Evolutionary conservation across 92 coral and sea anemone genomes (phyloP).

Genomic region (Meandrina meandrites): DNA sequence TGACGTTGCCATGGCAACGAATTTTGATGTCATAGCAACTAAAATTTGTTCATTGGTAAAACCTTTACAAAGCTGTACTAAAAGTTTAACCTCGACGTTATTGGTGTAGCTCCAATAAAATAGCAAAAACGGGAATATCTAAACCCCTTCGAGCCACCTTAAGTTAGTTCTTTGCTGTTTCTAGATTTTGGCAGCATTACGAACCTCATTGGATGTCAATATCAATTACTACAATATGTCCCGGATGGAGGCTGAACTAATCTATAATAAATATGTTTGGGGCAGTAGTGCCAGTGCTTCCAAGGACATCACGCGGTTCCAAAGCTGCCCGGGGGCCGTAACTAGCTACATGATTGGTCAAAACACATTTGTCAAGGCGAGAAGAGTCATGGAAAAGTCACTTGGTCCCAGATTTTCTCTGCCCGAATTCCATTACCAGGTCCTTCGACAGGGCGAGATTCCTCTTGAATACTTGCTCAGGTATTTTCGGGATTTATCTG

Average conservation of each 20-base stretch:
- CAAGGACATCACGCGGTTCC: slow-evolving; percentile 79
- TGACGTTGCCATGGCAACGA: too few species aligned
- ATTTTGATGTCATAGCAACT: too few species aligned
- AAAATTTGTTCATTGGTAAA: too few species aligned
- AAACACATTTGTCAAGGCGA: slow-evolving; percentile 48
- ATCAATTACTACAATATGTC: slow-evolving; percentile 63
- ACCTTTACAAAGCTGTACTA: too few species aligned
- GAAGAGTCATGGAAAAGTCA: slow-evolving; percentile 41
- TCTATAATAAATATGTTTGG: slow-evolving; percentile 74
- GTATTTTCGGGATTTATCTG: slow-evolving; percentile 19
- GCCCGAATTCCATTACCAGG: slow-evolving; percentile 73
- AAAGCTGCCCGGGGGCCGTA: slow-evolving; percentile 76
- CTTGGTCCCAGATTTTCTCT: slow-evolving; percentile 57
- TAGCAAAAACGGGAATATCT: too few species aligned
- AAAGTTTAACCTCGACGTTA: too few species aligned
- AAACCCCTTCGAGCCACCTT: too few species aligned
- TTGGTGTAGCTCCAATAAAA: too few species aligned
- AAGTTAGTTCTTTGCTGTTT: background rate
- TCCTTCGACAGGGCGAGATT: slow-evolving; percentile 67
- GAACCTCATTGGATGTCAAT: slow-evolving; percentile 61
- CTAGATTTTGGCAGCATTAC: slow-evolving; percentile 70
- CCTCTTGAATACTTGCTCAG: slow-evolving; percentile 59
- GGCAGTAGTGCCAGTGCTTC: slow-evolving; percentile 59
- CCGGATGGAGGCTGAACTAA: slow-evolving; percentile 50
- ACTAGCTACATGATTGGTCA: slow-evolving; percentile 69